These are phyloP conservation scores for Phortica okadai DNA, from an alignment of 2,888 invertebrate genomes.

Conservation along the genomic window DNA sequence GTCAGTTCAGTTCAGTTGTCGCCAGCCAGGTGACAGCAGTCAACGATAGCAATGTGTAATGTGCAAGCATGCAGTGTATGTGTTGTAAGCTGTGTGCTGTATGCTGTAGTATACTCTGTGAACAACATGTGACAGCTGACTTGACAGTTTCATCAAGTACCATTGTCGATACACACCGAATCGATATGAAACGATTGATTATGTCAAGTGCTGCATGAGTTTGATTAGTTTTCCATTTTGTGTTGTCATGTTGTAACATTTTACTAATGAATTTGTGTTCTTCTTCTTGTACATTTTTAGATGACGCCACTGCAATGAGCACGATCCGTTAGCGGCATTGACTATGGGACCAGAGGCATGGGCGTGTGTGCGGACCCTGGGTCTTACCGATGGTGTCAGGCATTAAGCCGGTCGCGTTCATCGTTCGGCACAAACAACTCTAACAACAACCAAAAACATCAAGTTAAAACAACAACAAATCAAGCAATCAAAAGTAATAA, in stretches of 20 bases:
- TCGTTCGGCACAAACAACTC: constrained; percentile 75
- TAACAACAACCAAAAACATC: constrained; percentile 35
- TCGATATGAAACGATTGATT: constrained; percentile 37
- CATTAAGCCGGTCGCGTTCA: constrained; percentile 80
- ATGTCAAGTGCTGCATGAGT: constrained; percentile 16
- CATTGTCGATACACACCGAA: background rate
- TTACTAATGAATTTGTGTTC: background rate
- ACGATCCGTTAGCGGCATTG: constrained; percentile 87
- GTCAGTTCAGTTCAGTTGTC: background rate
- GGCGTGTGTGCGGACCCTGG: constrained; percentile 92
- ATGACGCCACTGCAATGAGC: constrained; percentile 84
- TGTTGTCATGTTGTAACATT: background rate
- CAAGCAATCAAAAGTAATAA: constrained; percentile 58
- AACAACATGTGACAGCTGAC: constrained; percentile 37
- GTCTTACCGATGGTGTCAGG: constrained; percentile 82
- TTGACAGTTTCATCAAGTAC: constrained; percentile 52
- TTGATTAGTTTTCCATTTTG: constrained; percentile 26
- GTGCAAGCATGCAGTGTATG: no score
- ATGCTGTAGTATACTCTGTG: background rate
- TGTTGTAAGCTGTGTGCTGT: background rate
- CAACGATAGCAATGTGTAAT: background rate
- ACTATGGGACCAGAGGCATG: constrained; percentile 94
- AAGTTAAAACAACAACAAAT: constrained; percentile 54
- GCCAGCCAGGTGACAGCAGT: background rate
- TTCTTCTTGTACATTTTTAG: constrained; percentile 72